These are phyloP conservation scores for Tetranychus urticae DNA, from an alignment of 1,140 invertebrate species.

Conservation along the genomic window DNA sequence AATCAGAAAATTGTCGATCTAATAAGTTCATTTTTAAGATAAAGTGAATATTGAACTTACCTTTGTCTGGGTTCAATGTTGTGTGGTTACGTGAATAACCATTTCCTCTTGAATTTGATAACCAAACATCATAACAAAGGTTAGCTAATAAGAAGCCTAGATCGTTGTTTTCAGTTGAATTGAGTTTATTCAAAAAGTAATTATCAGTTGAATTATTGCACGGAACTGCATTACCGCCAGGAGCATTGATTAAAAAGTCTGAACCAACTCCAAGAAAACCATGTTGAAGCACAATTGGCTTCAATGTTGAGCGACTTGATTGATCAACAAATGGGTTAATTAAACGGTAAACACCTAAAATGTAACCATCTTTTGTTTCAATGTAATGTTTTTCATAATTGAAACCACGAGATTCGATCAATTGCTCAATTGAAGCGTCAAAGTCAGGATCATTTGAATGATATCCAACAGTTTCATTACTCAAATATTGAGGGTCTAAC, in stretches of 20 bases:
- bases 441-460: background rate
- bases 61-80: constrained; percentile 20
- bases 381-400: constrained; percentile 5
- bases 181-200: background rate
- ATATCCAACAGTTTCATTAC: too few relatives aligned
- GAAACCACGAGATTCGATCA: constrained; percentile 8
- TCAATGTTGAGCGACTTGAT: background rate
- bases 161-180: background rate
- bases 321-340: constrained; percentile 1
- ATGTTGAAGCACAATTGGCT: constrained; percentile 38
- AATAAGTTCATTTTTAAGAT: too few relatives aligned
- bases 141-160: constrained; percentile 15
- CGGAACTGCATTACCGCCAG: background rate
- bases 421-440: background rate
- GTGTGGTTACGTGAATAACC: constrained; percentile 14
- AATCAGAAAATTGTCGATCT: too few relatives aligned
- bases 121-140: constrained; percentile 19
- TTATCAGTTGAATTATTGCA: background rate
- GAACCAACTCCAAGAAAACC: constrained; percentile 42
- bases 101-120: constrained; percentile 20
- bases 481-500: too few relatives aligned
- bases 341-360: constrained; percentile 4
- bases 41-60: too few relatives aligned
- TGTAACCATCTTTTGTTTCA: constrained; percentile 4
- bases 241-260: background rate